A percentile compares a stretch with the other conserved stretches of the same genome.
Evolutionary conservation across 2,113 vertebrate genomes (phyloP).

Genomic region (Conger conger): DNA sequence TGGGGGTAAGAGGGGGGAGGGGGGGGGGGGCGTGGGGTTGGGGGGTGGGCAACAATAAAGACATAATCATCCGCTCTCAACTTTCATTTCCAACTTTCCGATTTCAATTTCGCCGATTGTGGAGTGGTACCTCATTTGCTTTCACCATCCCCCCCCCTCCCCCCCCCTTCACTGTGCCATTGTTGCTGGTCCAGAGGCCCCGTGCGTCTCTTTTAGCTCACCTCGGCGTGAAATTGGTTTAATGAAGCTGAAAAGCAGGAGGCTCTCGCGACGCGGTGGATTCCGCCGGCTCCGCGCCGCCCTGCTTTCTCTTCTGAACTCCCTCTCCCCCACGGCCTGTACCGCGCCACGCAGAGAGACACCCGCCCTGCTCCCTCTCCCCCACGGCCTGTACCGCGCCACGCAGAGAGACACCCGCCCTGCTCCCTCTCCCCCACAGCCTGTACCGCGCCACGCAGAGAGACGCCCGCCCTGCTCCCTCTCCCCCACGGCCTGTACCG

Average conservation of each 20-base stretch:
- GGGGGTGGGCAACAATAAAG: slow-evolving; percentile 71
- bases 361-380: slow-evolving; percentile 79
- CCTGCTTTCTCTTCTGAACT: slow-evolving; percentile 70
- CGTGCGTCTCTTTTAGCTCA: slow-evolving; percentile 97
- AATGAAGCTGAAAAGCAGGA: slow-evolving; percentile 99
- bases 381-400: slow-evolving; percentile 94
- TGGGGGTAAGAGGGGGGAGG: slow-evolving; percentile 26
- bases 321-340: background rate
- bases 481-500: no score
- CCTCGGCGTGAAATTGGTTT: slow-evolving; percentile 99
- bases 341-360: no score
- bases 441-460: no score
- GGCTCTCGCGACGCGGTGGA: slow-evolving; percentile 96
- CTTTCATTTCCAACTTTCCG: slow-evolving; percentile 80
- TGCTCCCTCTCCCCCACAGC: no score
- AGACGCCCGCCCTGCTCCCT: no score
- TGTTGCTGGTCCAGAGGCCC: slow-evolving; percentile 90
- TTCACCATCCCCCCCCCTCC: slow-evolving; percentile 61
- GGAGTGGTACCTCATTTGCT: slow-evolving; percentile 99
- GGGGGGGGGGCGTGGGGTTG: slow-evolving; percentile 43
- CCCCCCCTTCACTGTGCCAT: slow-evolving; percentile 94
- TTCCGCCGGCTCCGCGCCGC: slow-evolving; percentile 88
- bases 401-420: no score
- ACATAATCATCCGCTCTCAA: slow-evolving; percentile 79
- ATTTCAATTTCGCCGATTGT: slow-evolving; percentile 88